Conservation (phyloP, 1,140 invertebrate genomes). For the Tribolium madens region DNA sequence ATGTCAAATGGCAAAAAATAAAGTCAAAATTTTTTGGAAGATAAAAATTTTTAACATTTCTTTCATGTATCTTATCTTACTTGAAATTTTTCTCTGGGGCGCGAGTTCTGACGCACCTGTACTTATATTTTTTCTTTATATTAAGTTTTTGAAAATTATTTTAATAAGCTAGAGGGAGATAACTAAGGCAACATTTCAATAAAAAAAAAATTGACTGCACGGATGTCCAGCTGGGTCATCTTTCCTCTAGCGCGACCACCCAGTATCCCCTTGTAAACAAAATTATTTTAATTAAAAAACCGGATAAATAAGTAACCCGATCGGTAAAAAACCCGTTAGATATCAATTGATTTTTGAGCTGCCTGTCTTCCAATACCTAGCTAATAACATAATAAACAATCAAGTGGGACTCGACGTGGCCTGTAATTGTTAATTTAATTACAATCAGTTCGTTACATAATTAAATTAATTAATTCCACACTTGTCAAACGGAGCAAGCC, state of each 20-base stretch:
- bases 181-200: too few species aligned
- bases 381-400: conserved; percentile 32
- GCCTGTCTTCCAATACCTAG: background rate
- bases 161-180: too few species aligned
- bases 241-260: background rate
- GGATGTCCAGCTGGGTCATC: background rate
- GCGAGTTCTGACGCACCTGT: too few species aligned
- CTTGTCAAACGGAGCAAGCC: conserved; percentile 22
- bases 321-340: background rate
- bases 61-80: too few species aligned
- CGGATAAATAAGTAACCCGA: conserved; percentile 14
- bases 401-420: conserved; percentile 2
- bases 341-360: conserved; percentile 4
- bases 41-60: too few species aligned
- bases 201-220: too few species aligned
- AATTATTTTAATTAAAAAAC: conserved; percentile 18
- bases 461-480: conserved; percentile 38
- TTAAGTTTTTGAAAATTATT: too few species aligned
- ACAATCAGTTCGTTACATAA: conserved; percentile 20
- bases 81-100: too few species aligned
- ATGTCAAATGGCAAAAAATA: too few species aligned
- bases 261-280: background rate
- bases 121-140: too few species aligned
- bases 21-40: too few species aligned
- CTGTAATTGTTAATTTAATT: conserved; percentile 38